Conservation (phyloP, 2,113 vertebrate species). For the Alethe castanea region DNA sequence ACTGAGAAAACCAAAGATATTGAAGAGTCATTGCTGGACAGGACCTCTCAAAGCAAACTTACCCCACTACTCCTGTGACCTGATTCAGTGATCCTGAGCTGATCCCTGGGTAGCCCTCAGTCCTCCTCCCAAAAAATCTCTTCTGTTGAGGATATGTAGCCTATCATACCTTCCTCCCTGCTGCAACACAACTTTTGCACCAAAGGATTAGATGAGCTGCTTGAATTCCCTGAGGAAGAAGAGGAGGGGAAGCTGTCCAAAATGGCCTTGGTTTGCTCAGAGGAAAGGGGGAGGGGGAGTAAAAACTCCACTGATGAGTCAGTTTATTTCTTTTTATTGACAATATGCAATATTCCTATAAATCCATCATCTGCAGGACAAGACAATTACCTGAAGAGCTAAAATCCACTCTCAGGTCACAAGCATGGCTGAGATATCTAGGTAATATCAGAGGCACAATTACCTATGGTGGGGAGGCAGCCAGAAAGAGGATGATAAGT, state of each 20-base stretch:
- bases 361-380: not conserved
- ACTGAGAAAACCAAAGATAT: not conserved
- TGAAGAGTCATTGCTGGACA: rapidly evolving
- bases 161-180: not conserved
- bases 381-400: not conserved
- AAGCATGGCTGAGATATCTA: not conserved
- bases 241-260: not conserved
- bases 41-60: not conserved
- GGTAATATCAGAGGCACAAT: not conserved
- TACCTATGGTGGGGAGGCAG: not conserved
- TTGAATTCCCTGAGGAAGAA: not conserved
- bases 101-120: not conserved
- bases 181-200: not conserved
- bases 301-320: not conserved
- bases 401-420: not conserved
- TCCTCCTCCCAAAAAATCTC: not conserved
- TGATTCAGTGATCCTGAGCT: not conserved
- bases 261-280: not conserved
- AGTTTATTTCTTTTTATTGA: not conserved
- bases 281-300: not conserved
- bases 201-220: not conserved
- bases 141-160: not conserved
- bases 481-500: not conserved
- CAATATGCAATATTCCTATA: not conserved
- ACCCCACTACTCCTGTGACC: not conserved